A percentile compares a stretch with the other conserved stretches of the same genome.
Conservation (phyloP, 2,797 vertebrate species). For the Rhinella marina region DNA sequence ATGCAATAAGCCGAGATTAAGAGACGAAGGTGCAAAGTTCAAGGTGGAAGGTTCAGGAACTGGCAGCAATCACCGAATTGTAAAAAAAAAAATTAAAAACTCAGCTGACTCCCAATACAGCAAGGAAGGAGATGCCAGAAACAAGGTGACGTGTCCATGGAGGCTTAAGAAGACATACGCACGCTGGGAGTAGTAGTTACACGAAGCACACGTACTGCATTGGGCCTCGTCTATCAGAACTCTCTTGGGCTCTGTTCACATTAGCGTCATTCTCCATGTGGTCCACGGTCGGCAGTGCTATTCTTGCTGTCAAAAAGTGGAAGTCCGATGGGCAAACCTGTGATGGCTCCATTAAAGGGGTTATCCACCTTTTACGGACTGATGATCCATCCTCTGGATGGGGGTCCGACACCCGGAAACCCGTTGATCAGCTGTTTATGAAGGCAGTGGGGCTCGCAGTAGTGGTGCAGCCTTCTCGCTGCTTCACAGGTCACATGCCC, state of each 20-base stretch:
- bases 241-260: not conserved
- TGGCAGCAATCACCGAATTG: not conserved
- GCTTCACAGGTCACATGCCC: too few relatives aligned
- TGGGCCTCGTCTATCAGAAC: not conserved
- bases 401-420: too few relatives aligned
- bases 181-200: not conserved
- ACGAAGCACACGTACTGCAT: not conserved
- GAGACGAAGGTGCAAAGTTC: not conserved
- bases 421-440: too few relatives aligned
- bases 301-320: not conserved
- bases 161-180: not conserved
- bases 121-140: not conserved
- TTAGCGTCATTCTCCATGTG: too few relatives aligned
- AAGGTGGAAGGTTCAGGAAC: constrained; percentile 24
- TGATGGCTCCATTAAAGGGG: too few relatives aligned
- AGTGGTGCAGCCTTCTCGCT: too few relatives aligned
- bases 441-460: too few relatives aligned
- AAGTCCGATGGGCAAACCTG: not conserved
- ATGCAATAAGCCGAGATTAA: not conserved
- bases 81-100: not conserved
- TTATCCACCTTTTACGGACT: too few relatives aligned
- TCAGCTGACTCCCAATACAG: not conserved
- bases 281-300: not conserved
- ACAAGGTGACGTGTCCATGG: not conserved
- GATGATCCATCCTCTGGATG: too few relatives aligned